Evolutionary conservation across 2,888 invertebrate genomes (phyloP), one percentile per base, ranked within the genome.

Genomic region (Ophion obscuratus): DNA sequence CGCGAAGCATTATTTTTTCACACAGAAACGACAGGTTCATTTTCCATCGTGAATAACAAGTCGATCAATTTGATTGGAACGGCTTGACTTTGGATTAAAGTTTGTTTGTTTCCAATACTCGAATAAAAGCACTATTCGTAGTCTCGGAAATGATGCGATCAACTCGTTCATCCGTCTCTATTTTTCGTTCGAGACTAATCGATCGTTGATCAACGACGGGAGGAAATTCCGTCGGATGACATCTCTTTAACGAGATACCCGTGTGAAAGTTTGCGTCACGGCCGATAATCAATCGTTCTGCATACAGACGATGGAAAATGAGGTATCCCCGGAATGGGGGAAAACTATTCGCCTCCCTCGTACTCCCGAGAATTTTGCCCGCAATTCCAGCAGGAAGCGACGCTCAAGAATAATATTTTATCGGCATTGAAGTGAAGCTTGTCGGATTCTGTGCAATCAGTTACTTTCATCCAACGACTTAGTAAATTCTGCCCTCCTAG

Each of bases 351-450:
- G 47, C 71, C 53, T 70, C 36, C 53, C 66, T 10, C 61, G 66
- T 71, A 68, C 68, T 67, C 36, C 24, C 2, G 31, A 59, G 66
- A 57, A 66, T 81, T 75, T 68, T 68, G 68, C 73, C 27, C 59
- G 59, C 71, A 44, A 57, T 70, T 78, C 53, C n/a, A 71, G 68
- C 10, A 68, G 71, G 14, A 53, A 57, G 44, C 68, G 71, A 81
- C 83, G 70, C 81, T 81, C 44, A 67, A 78, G 81, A 81, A 83
- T 84, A 86, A 84, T 86, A 86, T 86, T 86, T 86, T 86, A 86
- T 86, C 81, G 86, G 78, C 84, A 74, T 76, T 78, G 83, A 81
- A 78, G 66, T 66, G 84, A 78, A 67, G 86, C 20, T 81, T 74
- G 61, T 78, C 70, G 67, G 75, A 76, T 84, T 71, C 78, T 64